These are phyloP conservation scores for Ormyrus thymus DNA, from an alignment of 2,888 invertebrate genomes.

Conservation along the genomic window DNA sequence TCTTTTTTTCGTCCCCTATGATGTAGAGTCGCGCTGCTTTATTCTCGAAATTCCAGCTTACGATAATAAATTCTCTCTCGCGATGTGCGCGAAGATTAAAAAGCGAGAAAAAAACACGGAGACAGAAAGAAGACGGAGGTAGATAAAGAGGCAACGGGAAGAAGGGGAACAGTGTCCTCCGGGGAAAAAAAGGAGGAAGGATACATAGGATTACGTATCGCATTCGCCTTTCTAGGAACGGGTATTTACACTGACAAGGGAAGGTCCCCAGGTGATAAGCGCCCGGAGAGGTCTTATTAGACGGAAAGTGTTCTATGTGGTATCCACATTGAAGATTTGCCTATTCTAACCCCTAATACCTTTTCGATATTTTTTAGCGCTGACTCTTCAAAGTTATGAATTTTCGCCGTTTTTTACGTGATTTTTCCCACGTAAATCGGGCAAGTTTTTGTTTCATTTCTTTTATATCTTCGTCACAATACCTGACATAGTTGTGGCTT, in stretches of 20 bases:
- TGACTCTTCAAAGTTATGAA: too few species aligned
- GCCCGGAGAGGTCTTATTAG: too few species aligned
- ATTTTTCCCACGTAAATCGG: too few species aligned
- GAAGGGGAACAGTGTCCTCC: background rate
- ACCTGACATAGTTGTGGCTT: too few species aligned
- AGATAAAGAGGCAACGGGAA: background rate
- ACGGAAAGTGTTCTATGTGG: too few species aligned
- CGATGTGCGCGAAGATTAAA: constrained; percentile 34
- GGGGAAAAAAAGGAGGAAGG: constrained; percentile 24
- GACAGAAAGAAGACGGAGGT: background rate
- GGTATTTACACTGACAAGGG: background rate
- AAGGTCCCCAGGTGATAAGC: too few species aligned
- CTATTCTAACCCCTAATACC: too few species aligned
- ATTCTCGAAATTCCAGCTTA: constrained; percentile 56
- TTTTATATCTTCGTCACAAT: too few species aligned
- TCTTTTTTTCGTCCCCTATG: constrained; percentile 46
- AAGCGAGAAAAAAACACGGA: constrained; percentile 18
- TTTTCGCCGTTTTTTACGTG: too few species aligned
- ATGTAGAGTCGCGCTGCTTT: constrained; percentile 51
- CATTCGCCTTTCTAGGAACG: constrained; percentile 19
- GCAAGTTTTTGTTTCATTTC: too few species aligned
- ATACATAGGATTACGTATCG: constrained; percentile 25
- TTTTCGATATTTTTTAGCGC: too few species aligned
- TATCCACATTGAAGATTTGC: too few species aligned
- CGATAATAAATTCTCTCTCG: constrained; percentile 52